These are phyloP conservation scores for Acronicta alni DNA, from an alignment of 2,888 invertebrate species.

Conservation along the genomic window DNA sequence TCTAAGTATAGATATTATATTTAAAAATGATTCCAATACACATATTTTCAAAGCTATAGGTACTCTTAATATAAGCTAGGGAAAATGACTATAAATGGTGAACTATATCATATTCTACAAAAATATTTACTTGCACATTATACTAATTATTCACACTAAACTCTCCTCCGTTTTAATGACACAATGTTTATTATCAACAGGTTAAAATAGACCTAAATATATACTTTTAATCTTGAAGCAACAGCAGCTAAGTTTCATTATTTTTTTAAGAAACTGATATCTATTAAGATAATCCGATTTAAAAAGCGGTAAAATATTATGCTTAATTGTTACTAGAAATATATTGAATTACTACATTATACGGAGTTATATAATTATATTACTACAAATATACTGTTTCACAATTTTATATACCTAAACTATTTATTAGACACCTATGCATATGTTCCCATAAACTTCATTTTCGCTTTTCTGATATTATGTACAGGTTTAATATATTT, in stretches of 20 bases:
- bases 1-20: not conserved
- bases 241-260: constrained; percentile 6
- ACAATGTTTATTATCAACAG: too few species aligned
- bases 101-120: not conserved
- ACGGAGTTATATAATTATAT: too few species aligned
- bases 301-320: too few species aligned
- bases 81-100: not conserved
- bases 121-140: too few species aligned
- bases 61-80: constrained; percentile 2
- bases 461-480: constrained; percentile 35
- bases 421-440: constrained; percentile 40
- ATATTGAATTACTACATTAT: too few species aligned
- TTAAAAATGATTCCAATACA: constrained; percentile 9
- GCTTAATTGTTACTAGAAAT: not conserved
- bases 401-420: constrained; percentile 22
- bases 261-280: not conserved
- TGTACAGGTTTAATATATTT: constrained; percentile 31
- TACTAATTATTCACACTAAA: constrained; percentile 1
- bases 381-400: not conserved
- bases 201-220: too few species aligned
- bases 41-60: constrained; percentile 3
- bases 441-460: constrained; percentile 56
- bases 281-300: too few species aligned
- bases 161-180: not conserved
- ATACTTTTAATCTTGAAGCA: constrained; percentile 11